phyloP scores from a whole-genome alignment of 1,140 invertebrate species.

The Aphidius gifuensis region DNA sequence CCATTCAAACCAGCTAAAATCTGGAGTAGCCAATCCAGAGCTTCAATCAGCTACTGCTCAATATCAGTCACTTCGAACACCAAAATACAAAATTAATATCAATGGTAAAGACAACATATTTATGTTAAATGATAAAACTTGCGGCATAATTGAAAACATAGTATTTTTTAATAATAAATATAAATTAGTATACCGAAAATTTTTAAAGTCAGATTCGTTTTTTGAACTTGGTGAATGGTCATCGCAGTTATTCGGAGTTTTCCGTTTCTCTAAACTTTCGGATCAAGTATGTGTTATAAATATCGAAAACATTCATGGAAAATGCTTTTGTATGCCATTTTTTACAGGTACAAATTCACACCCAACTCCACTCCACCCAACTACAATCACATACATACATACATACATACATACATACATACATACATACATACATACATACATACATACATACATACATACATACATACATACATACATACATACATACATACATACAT shows the following conservation, averaged over 20 bases:
- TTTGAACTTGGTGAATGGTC: not conserved
- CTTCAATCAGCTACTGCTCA: not conserved
- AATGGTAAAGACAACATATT: not conserved
- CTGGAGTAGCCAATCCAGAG: not conserved
- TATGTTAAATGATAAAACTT: not conserved
- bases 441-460: too few relatives aligned
- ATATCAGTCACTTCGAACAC: not conserved
- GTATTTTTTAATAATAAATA: not conserved
- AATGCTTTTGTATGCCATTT: constrained; percentile 3
- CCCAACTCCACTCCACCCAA: too few relatives aligned
- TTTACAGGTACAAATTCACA: not conserved
- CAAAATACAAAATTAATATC: not conserved
- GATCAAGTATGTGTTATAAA: not conserved
- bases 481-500: too few relatives aligned
- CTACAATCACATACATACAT: too few relatives aligned
- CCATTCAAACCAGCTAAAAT: not conserved
- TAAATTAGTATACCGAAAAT: not conserved
- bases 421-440: too few relatives aligned
- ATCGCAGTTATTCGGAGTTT: not conserved
- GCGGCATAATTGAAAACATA: not conserved
- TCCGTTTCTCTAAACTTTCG: not conserved
- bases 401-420: too few relatives aligned
- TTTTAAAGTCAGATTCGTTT: not conserved
- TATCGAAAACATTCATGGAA: not conserved
- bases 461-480: too few relatives aligned